Base-by-base conservation (phyloP, 2,113 vertebrate genomes). In the Mirounga angustirostris region DNA sequence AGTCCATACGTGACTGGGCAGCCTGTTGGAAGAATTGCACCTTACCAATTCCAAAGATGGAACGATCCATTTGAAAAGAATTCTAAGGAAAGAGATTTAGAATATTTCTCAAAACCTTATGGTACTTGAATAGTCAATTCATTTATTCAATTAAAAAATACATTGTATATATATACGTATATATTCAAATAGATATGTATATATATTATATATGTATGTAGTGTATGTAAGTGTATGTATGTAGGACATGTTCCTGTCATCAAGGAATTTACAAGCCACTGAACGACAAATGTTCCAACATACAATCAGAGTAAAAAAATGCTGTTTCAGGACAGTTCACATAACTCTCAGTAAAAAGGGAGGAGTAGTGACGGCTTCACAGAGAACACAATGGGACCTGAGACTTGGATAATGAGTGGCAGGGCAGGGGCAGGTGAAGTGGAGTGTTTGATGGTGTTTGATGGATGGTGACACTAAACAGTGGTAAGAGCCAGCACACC, bases 81-180 rank as follows among this genome's bases (percentile, higher is more conserved):
- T 87, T 82, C 40, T 76, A 87, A 94, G 54, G 59, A 71, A 97
- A 78, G 69, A 79, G 18, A 76, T 54, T 30, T 71, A 88, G 43
- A 61, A 52, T 69, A 78, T 83, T 88, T 83, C 26, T 80, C 46
- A 94, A 71, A 9, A 65, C 30, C 9, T 83, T 46, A 74, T 63
- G 43, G 10, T 89, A 43, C 14, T 84, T 79, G 73, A 80, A 6
- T 73, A 89, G 3, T 84, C 30, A 76, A 21, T 89, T 58, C 12
- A 28, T 54, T 56, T 11, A 81, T 67, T 52, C 14, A 24, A 76
- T 36, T 83, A 36, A 43, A 86, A 92, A 86, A 40, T 63, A 63
- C 46, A 33, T 33, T 61, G 15, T 78, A 19, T 50, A 16, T 33
- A 33, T 33, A 18, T 11, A 78, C 4, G 4, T 33, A 7, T 30